Evolutionary conservation across 2,888 invertebrate genomes (phyloP), one percentile per base, ranked within the genome.

Genomic region (Phaonia tiefii): DNA sequence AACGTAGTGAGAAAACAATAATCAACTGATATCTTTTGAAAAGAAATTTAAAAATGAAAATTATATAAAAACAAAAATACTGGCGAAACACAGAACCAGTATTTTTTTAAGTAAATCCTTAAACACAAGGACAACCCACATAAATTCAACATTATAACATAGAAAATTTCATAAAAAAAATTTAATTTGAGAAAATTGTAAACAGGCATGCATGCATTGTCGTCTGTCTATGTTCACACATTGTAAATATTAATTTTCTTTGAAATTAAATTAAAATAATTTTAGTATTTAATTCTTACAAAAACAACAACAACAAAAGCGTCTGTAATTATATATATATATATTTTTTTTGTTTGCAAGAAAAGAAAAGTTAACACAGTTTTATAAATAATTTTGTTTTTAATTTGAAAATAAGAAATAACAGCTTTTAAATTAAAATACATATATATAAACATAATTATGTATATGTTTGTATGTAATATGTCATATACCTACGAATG

Each of bases 1-100:
- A 81, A 84, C 54, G 79, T 82, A 84, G 80, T 76, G 83, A 83
- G 78, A 73, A 82, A 79, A 80, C 83, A 79, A 75, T 80, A 76
- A 83, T 72, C 76, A 75, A 63, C 46, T 66, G 60, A 81, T 42
- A 75, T 65, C 69, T 74, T 81, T 81, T 65, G 71, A 79, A 81
- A 83, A 67, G 63, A 83, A 78, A 75, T 70, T 73, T 37, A 79
- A 73, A 73, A 74, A 83, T 79, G 69, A 82, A 83, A 86, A 49
- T 46, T 15, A 51, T 25, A 26, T 58, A 25, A 73, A n/a, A 76
- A 44, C n/a, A 66, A 71, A 67, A 37, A 70, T n/a, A n/a, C n/a
- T n/a, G n/a, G n/a, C n/a, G n/a, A n/a, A n/a, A 66, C n/a, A 63
- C 76, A 71, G 49, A 58, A 66, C 67, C 10, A 63, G n/a, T 60